Base-by-base conservation (phyloP, 2,797 vertebrate genomes). In the Sylvilagus floridanus region DNA sequence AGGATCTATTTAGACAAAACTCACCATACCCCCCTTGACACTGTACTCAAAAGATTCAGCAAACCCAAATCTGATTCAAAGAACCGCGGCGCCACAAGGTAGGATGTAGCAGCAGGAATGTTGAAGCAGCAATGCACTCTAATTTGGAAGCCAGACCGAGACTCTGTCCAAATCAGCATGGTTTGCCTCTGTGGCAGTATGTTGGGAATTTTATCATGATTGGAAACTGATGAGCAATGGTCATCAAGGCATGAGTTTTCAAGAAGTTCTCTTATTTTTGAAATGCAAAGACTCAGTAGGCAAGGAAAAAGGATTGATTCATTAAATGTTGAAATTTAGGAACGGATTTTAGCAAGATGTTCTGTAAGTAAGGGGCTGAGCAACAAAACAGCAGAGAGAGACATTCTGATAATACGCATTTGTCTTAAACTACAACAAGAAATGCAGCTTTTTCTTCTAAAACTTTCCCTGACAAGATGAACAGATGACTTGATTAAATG, bases 261-360 rank as follows among this genome's bases (percentile, higher is more conserved):
- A 52, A 54, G 21, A 81, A 10, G 71, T 72, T 62, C 14, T 8
- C 16, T 81, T 85, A n/a, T 26, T 81, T 93, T 73, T 69, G 85
- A 26, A 60, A n/a, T 71, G 50, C 7, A 26, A 78, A 82, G 35
- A 60, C 37, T 13, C 0, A 28, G 24, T 12, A 50, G 1, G 26
- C 26, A 13, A 68, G 3, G 12, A n/a, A 47, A 69, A 89, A 65
- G 47, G 9, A 22, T 69, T 69, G 12, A 35, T 83, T 42, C 87
- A 7, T 47, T 63, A 7, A 75, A 65, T 66, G 60, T 22, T 21
- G 66, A 68, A 77, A 14, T 82, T 63, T 90, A 35, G 57, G 12
- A 65, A 19, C 17, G 37, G 21, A 54, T 76, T 89, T 13, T 82
- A 12, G n/a, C 54, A n/a, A 26, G 24, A 88, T 83, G 10, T 62